Evolutionary conservation across 2,113 vertebrate species (phyloP), one percentile per base, ranked within the genome.

Genomic region (Nesogale talazaci): DNA sequence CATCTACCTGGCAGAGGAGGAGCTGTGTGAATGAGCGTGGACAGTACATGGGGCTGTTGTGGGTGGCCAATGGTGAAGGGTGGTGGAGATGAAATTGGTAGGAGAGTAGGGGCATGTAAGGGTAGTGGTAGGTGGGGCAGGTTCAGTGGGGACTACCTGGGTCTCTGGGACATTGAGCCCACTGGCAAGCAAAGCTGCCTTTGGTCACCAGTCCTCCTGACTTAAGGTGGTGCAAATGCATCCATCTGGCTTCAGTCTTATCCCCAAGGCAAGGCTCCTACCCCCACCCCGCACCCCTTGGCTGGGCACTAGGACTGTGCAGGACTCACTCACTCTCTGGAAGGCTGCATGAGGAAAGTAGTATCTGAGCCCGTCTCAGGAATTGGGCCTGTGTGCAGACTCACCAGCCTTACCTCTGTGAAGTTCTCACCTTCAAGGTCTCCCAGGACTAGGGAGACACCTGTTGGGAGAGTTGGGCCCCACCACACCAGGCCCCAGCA

Each of bases 381-480:
- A 69, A 70, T 36, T 72, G 34, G 52, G 27, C 25, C 29, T 36
- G 70, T 19, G n/a, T 34, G n/a, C 36, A 34, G 22, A 83, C 69
- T 95, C 74, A 88, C 87, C 10, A 23, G 63, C 52, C 87, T 16
- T 72, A 61, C 46, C 38, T 89, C 46, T 52, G 70, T 56, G 38
- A 46, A 7, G 14, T 31, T 36, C 15, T 20, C 19, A 31, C 31
- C 1, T 0, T 38, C 61, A 89, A 16, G 82, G 96, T 88, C 57
- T 56, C 12, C 0, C 0, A 31, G 42, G 61, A 95, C 95, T 86
- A 95, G 96, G 96, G 91, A 96, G 95, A 95, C 97, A 97, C 98
- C 97, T 98, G 98, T 97, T 97, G 95, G 95, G 93, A 76, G 92
- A 95, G 94, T 27, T 19, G 67, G 63, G 92, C 91, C 94, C 87